Conservation (phyloP, 2,797 vertebrate genomes). For the Sebastes vulpes region DNA sequence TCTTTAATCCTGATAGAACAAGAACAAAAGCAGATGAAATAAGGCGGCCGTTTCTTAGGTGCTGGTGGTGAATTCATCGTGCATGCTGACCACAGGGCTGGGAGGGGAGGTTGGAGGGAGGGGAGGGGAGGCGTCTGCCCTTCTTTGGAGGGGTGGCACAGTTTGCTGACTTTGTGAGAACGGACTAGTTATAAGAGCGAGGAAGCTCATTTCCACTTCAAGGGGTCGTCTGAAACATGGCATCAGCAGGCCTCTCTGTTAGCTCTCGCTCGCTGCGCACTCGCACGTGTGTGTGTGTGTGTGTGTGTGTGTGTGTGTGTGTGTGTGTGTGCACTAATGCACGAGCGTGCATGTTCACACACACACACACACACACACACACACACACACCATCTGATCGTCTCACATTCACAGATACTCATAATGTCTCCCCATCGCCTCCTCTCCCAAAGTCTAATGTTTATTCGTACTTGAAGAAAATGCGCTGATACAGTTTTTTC, state of each 20-base stretch:
- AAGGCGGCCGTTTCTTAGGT: slow-evolving; percentile 30
- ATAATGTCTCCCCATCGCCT: slow-evolving; percentile 56
- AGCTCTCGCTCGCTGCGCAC: slow-evolving; percentile 29
- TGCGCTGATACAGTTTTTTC: slow-evolving; percentile 77
- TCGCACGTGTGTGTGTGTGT: background rate
- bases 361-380: slow-evolving; percentile 6
- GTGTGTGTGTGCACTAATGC: background rate
- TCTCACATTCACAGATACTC: slow-evolving; percentile 47
- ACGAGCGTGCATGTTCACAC: background rate
- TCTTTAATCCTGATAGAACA: slow-evolving; percentile 1
- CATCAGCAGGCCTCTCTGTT: slow-evolving; percentile 83
- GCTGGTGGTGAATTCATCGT: slow-evolving; percentile 48
- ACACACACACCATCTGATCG: slow-evolving; percentile 28
- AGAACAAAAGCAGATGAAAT: slow-evolving; percentile 36
- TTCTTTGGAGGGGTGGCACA: slow-evolving; percentile 58
- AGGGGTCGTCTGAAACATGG: slow-evolving; percentile 83
- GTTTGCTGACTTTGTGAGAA: slow-evolving; percentile 85
- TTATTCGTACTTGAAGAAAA: slow-evolving; percentile 78
- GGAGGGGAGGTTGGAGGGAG: slow-evolving; percentile 17
- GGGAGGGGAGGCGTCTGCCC: slow-evolving; percentile 23
- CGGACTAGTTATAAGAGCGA: slow-evolving; percentile 75
- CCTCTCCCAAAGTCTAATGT: slow-evolving; percentile 66
- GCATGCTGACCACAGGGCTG: slow-evolving; percentile 73
- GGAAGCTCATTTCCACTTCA: slow-evolving; percentile 86
- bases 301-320: background rate